phyloP scores from a whole-genome alignment of 2,888 invertebrate species.

The Eupithecia abbreviata region DNA sequence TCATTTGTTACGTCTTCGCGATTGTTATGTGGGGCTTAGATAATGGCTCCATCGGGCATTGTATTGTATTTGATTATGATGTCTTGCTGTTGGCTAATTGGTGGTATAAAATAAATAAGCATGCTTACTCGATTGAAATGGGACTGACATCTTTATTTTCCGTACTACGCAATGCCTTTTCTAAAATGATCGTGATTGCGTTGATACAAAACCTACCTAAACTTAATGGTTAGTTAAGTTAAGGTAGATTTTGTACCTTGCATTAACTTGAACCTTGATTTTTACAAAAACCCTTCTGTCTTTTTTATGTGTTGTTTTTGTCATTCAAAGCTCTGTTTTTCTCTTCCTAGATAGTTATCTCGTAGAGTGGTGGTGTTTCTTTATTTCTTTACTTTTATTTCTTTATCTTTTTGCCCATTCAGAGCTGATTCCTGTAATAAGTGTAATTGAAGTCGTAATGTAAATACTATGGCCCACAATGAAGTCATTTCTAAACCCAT shows the following conservation, averaged over 20 bases:
- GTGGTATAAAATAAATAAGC: constrained; percentile 13
- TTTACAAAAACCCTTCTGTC: not conserved
- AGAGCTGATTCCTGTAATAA: not conserved
- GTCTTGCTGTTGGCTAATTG: constrained; percentile 34
- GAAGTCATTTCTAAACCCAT: not conserved
- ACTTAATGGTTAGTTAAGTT: no score
- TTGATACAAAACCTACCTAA: no score
- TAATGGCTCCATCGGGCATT: constrained; percentile 42
- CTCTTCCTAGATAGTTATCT: not conserved
- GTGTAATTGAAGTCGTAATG: not conserved
- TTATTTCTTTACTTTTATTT: no score
- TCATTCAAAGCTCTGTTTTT: not conserved
- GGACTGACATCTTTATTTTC: not conserved
- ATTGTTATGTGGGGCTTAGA: constrained; percentile 50
- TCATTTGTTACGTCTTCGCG: constrained; percentile 58
- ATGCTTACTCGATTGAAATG: constrained; percentile 20
- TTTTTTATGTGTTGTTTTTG: not conserved
- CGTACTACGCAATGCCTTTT: not conserved
- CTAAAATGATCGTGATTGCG: no score
- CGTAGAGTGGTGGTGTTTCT: no score
- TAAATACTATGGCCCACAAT: not conserved
- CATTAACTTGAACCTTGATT: not conserved
- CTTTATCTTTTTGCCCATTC: not conserved
- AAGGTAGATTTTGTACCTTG: no score
- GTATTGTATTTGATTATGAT: constrained; percentile 41